Conservation (phyloP, 2,113 vertebrate genomes). For the Pseudorasbora parva region DNA sequence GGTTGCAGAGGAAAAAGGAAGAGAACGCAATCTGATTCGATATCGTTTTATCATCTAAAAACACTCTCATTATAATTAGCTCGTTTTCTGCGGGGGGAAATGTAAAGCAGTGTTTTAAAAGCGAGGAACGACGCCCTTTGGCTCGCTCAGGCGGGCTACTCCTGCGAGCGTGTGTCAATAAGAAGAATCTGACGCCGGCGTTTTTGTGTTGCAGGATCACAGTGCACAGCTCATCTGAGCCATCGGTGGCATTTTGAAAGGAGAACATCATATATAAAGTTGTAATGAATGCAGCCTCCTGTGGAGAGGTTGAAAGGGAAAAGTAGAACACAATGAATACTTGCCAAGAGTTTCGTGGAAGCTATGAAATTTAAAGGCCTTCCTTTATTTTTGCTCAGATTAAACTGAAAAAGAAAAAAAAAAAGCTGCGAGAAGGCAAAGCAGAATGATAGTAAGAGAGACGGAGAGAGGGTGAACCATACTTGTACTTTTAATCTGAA, state of each 20-base stretch:
- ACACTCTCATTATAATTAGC: slow-evolving; percentile 67
- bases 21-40: slow-evolving; percentile 15
- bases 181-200: slow-evolving; percentile 79
- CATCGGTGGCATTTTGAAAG: slow-evolving; percentile 85
- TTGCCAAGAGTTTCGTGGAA: slow-evolving; percentile 77
- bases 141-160: slow-evolving; percentile 57
- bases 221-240: slow-evolving; percentile 83
- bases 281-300: slow-evolving; percentile 81
- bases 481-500: slow-evolving; percentile 74
- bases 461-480: slow-evolving; percentile 40
- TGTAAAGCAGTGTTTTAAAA: slow-evolving; percentile 60
- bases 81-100: slow-evolving; percentile 54
- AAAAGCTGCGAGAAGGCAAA: slow-evolving; percentile 37
- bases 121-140: slow-evolving; percentile 49
- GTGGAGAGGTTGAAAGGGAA: slow-evolving; percentile 80
- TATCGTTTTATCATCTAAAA: slow-evolving; percentile 49
- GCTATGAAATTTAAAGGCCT: slow-evolving; percentile 84
- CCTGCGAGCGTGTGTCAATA: slow-evolving; percentile 76
- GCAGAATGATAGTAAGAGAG: slow-evolving; percentile 51
- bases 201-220: slow-evolving; percentile 84
- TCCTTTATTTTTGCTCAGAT: slow-evolving; percentile 79
- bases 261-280: slow-evolving; percentile 85
- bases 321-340: slow-evolving; percentile 80
- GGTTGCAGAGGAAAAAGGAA: slow-evolving; percentile 15
- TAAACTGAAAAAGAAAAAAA: slow-evolving; percentile 69